These are phyloP conservation scores for Azemiops feae DNA, from an alignment of 2,113 vertebrate species.

Conservation along the genomic window DNA sequence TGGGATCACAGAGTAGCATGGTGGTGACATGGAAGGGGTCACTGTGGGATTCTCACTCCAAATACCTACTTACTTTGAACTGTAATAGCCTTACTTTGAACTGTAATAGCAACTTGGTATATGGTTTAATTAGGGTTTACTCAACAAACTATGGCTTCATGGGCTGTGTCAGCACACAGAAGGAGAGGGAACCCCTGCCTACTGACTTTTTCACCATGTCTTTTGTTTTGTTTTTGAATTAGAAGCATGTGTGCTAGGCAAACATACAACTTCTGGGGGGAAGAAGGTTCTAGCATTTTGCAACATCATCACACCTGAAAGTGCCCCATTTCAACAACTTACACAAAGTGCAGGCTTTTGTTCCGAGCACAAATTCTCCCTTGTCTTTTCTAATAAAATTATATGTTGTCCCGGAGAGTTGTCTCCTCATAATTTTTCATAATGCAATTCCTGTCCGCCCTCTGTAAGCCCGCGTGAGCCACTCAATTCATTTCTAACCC, in stretches of 20 bases:
- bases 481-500: constrained; percentile 25
- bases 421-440: constrained; percentile 48
- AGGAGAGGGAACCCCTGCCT: background rate
- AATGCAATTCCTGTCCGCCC: constrained; percentile 9
- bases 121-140: background rate
- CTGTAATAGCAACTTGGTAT: background rate
- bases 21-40: background rate
- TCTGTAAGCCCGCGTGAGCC: constrained; percentile 30
- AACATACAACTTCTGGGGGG: background rate
- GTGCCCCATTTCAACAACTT: background rate
- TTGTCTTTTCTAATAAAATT: constrained; percentile 42
- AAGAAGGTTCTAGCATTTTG: background rate
- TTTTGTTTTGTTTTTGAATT: background rate
- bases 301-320: background rate
- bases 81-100: background rate
- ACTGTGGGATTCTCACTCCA: background rate
- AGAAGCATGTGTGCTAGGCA: background rate
- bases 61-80: background rate
- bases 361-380: constrained; percentile 16
- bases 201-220: background rate
- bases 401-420: constrained; percentile 37
- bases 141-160: background rate
- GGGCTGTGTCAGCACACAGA: background rate
- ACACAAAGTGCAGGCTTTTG: constrained; percentile 26
- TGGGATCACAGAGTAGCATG: background rate